Base-by-base conservation (phyloP, 2,797 vertebrate genomes). In the Podarcis siculus region DNA sequence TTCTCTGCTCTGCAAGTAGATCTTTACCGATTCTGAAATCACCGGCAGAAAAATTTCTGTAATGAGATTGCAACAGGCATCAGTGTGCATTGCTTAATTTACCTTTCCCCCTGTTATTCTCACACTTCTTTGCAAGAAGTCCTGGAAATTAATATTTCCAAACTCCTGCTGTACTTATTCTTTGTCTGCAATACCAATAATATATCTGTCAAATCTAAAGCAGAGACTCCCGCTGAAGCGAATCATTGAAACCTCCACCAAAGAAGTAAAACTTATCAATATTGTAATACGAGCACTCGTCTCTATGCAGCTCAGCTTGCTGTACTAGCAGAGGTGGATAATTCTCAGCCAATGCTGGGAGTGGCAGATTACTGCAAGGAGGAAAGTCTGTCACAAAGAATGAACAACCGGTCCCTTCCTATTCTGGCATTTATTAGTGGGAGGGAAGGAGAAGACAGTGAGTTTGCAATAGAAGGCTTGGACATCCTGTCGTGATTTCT, bases 361-460 rank as follows among this genome's bases (percentile, higher is more conserved):
- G 69, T 86, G 7, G 61, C 9, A 1, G 2, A 64, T 92, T 32
- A 86, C 21, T 90, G 91, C 78, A 85, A 94, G 90, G 90, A 94
- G 81, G 95, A 80, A 82, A 93, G 94, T 92, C 77, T 92, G 83
- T 90, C 90, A 92, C 94, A 92, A 92, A 88, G 88, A 89, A 1
- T 12, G 85, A 92, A 90, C 89, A 86, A 89, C 90, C 30, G 78
- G 80, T 85, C 92, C 69, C 87, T 91, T 83, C 77, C 72, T 76
- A 0, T 55, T 10, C 71, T 84, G 32, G 86, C 89, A 92, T 90
- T 45, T 42, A 75, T 76, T 3, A 73, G 32, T 35, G 37, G 86
- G 86, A 42, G 45, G 75, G 72, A 19, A 86, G 67, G 42, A 61
- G 86, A 91, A 89, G 87, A 39, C 27, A 86, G 84, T 5, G 12